A percentile compares a stretch with the other conserved stretches of the same genome.
Evolutionary conservation across 2,113 vertebrate genomes (phyloP).

Genomic region (Notiomystis cincta): DNA sequence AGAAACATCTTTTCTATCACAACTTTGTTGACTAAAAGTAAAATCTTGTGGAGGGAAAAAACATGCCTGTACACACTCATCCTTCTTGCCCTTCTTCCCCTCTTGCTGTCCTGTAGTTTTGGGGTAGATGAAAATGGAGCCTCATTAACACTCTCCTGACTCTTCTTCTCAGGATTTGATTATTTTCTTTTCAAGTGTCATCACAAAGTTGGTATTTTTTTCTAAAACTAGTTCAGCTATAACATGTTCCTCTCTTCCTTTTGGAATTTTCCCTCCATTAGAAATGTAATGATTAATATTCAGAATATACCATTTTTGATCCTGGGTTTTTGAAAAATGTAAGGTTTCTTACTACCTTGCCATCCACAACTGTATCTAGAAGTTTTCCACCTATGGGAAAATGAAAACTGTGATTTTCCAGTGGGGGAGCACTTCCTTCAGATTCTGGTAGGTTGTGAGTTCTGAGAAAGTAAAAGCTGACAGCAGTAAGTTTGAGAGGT

Average conservation of each 20-base stretch:
- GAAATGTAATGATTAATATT: background rate
- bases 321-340: background rate
- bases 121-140: background rate
- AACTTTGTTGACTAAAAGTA: background rate
- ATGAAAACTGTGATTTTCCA: background rate
- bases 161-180: background rate
- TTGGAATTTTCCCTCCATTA: background rate
- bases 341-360: background rate
- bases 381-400: background rate
- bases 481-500: background rate
- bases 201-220: background rate
- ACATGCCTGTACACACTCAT: background rate
- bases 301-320: background rate
- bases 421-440: background rate
- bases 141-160: background rate
- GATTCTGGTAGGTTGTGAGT: background rate
- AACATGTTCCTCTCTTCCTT: background rate
- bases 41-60: background rate
- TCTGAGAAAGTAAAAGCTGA: background rate
- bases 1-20: background rate
- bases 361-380: background rate
- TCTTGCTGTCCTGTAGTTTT: background rate
- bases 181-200: background rate
- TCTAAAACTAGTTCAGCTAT: background rate
- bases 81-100: background rate